phyloP scores from a whole-genome alignment of 2,797 vertebrate genomes.

The Bovichtus variegatus region DNA sequence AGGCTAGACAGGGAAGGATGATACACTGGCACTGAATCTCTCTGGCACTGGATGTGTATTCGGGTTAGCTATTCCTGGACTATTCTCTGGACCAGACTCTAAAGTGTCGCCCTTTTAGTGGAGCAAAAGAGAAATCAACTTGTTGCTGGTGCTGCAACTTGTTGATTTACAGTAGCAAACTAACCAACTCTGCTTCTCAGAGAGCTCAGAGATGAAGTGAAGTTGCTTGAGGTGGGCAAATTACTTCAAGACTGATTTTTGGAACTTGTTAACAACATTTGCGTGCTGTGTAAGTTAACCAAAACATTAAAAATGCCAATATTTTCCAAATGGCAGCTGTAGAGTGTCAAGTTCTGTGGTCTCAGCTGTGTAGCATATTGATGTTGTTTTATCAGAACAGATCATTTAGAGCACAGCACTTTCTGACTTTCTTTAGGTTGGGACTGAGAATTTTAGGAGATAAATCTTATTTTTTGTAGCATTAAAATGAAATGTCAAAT shows the following conservation, averaged over 20 bases:
- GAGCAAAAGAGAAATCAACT: constrained; percentile 38
- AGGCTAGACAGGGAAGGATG: constrained; percentile 69
- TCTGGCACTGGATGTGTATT: constrained; percentile 48
- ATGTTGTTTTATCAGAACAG: constrained; percentile 79
- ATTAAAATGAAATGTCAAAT: constrained; percentile 52
- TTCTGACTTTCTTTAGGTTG: constrained; percentile 63
- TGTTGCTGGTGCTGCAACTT: constrained; percentile 10
- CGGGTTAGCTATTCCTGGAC: constrained; percentile 57
- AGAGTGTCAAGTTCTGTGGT: constrained; percentile 81
- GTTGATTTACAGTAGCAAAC: constrained; percentile 24
- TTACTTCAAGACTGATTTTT: constrained; percentile 40
- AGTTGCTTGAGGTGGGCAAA: constrained; percentile 47
- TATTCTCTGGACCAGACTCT: constrained; percentile 46
- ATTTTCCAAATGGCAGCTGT: constrained; percentile 82
- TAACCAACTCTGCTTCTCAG: neutral
- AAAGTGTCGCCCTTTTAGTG: constrained; percentile 32
- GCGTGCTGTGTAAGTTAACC: constrained; percentile 64
- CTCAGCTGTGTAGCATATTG: constrained; percentile 81
- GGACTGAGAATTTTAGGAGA: constrained; percentile 51
- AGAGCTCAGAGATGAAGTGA: neutral
- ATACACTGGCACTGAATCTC: constrained; percentile 66
- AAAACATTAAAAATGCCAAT: constrained; percentile 72
- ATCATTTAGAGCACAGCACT: constrained; percentile 67
- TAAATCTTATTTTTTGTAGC: constrained; percentile 51
- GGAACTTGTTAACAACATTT: constrained; percentile 66